Percentiles rank a stretch among this genome's conserved stretches.
Evolutionary conservation across 2,888 invertebrate genomes (phyloP).

Genomic region (Tetranychus truncatus): DNA sequence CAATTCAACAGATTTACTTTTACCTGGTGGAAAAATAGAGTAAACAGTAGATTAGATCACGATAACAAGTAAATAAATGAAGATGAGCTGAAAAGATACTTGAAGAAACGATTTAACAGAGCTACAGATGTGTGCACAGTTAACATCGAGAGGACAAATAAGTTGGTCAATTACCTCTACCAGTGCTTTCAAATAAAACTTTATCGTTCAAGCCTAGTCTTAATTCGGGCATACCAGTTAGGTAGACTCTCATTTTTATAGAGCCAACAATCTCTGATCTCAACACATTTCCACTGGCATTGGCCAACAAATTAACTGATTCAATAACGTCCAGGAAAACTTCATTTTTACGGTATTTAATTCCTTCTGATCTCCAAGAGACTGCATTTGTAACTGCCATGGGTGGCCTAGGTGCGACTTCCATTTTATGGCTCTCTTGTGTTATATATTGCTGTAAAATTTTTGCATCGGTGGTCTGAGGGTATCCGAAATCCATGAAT

Average conservation of each 20-base stretch:
- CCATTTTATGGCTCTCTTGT: conserved; percentile 79
- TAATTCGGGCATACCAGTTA: conserved; percentile 95
- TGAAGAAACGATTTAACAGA: not conserved
- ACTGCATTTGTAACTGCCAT: conserved; percentile 99
- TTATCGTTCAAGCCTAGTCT: conserved; percentile 91
- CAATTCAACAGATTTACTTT: conserved; percentile 49
- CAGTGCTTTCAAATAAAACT: conserved; percentile 87
- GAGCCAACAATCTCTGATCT: conserved; percentile 95
- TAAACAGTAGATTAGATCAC: too few relatives aligned
- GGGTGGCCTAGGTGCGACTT: conserved; percentile 85
- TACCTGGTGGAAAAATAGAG: conserved; percentile 17
- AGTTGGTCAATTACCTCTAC: conserved; percentile 32
- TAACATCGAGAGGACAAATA: too few relatives aligned
- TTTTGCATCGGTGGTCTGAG: conserved; percentile 94
- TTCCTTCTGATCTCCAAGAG: conserved; percentile 93
- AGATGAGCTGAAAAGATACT: not conserved
- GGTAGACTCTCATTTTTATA: conserved; percentile 93
- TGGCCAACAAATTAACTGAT: conserved; percentile 83
- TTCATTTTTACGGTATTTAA: conserved; percentile 96
- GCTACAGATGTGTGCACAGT: not conserved
- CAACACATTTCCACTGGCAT: conserved; percentile 87
- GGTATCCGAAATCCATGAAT: conserved; percentile 90
- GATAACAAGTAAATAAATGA: not conserved
- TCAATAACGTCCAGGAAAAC: conserved; percentile 98
- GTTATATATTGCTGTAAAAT: conserved; percentile 60